Evolutionary conservation across 2,113 vertebrate genomes (phyloP).

Genomic region (Pterocles burchelli): DNA sequence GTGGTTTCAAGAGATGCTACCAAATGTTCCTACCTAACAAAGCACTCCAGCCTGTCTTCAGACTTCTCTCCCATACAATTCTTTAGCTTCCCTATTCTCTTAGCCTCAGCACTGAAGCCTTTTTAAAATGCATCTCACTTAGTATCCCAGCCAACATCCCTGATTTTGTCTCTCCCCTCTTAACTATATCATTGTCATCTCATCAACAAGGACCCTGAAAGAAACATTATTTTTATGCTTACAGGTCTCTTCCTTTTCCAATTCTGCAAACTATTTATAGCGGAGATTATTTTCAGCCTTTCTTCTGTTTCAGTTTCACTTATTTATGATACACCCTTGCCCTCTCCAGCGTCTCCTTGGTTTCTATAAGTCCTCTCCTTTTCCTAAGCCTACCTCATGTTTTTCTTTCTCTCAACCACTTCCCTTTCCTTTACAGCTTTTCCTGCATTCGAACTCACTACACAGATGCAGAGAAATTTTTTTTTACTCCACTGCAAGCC

Average conservation of each 20-base stretch:
- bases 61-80: neutral
- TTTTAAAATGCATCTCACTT: neutral
- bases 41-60: neutral
- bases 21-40: neutral
- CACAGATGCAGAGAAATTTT: neutral
- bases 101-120: neutral
- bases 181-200: neutral
- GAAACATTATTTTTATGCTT: neutral
- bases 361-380: neutral
- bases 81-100: neutral
- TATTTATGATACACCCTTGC: neutral
- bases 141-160: neutral
- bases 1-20: neutral
- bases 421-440: neutral
- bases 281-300: neutral
- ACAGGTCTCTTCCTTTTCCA: neutral
- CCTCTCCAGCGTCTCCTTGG: neutral
- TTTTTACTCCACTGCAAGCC: neutral
- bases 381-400: neutral
- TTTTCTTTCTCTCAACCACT: neutral
- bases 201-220: neutral
- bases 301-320: neutral
- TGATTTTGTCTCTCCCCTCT: neutral
- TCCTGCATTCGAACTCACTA: neutral
- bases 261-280: neutral